Conservation (phyloP, 1,140 invertebrate genomes). For the Agraylea sexmaculata region DNA sequence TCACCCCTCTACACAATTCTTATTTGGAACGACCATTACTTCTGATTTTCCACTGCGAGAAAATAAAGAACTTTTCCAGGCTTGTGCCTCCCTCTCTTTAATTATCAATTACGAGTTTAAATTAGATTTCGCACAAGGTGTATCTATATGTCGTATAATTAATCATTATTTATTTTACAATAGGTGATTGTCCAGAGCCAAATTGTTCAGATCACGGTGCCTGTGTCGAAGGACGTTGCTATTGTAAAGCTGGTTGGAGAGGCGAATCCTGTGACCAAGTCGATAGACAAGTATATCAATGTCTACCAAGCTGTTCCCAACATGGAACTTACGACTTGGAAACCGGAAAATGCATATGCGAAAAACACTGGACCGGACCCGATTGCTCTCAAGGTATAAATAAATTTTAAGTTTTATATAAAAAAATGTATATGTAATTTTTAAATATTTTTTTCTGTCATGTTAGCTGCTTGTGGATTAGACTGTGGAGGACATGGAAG, state of each 20-base stretch:
- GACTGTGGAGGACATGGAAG: slow-evolving; percentile 84
- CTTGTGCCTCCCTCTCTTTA: no score
- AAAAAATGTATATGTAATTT: background rate
- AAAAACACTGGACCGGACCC: slow-evolving; percentile 77
- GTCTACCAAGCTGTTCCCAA: slow-evolving; percentile 79
- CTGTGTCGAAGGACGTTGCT: slow-evolving; percentile 86
- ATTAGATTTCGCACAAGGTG: no score
- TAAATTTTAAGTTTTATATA: background rate
- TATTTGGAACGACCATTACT: no score
- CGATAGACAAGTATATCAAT: slow-evolving; percentile 79
- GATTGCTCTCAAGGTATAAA: slow-evolving; percentile 79
- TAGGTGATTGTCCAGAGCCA: slow-evolving; percentile 77
- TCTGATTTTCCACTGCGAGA: no score
- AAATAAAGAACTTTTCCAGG: no score
- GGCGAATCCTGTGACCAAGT: slow-evolving; percentile 78
- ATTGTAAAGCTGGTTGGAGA: slow-evolving; percentile 92
- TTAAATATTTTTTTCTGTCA: slow-evolving; percentile 8
- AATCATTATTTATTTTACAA: slow-evolving; percentile 22
- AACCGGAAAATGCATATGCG: slow-evolving; percentile 74
- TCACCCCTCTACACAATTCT: no score
- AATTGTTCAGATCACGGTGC: slow-evolving; percentile 83
- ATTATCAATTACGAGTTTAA: no score
- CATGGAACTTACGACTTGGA: slow-evolving; percentile 84
- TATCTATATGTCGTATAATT: no score
- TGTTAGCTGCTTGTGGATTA: slow-evolving; percentile 73